Evolutionary conservation across 37 sponge, comb jelly and placozoan genomes (phyloP).

Genomic region (Chondrosia reniformis): DNA sequence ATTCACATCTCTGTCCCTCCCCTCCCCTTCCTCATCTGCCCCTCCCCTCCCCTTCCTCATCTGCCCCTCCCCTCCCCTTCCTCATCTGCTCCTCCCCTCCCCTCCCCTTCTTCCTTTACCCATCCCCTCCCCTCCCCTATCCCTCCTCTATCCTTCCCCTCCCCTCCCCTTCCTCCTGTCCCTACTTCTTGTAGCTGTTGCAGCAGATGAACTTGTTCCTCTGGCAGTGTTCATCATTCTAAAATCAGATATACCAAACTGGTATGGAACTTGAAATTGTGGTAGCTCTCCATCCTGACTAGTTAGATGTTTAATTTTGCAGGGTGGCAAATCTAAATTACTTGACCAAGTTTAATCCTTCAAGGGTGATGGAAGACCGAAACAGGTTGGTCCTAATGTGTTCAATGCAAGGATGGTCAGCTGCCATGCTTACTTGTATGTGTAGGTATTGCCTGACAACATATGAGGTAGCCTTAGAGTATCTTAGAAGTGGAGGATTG

Average conservation of each 20-base stretch:
- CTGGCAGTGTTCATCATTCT: conserved; percentile 80
- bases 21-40: too few species aligned
- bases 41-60: too few species aligned
- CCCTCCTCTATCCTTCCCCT: too few species aligned
- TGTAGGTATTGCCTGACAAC: conserved; percentile 77
- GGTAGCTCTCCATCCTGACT: not conserved
- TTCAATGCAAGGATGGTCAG: not conserved
- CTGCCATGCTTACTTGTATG: not conserved
- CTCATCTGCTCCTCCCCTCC: too few species aligned
- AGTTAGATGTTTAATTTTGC: not conserved
- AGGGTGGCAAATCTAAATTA: conserved; percentile 82
- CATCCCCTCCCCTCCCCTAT: too few species aligned
- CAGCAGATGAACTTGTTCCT: conserved; percentile 97
- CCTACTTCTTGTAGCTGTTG: conserved; percentile 56
- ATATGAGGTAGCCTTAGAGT: conserved; percentile 90
- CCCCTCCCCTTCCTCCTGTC: not conserved
- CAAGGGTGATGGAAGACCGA: conserved; percentile 8
- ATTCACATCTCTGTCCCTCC: too few species aligned
- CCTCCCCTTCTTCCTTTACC: too few species aligned
- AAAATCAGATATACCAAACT: conserved; percentile 89
- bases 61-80: too few species aligned
- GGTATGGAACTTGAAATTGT: conserved; percentile 38
- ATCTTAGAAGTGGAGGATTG: conserved; percentile 47
- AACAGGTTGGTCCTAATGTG: not conserved
- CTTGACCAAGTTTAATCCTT: conserved; percentile 75